Base-by-base conservation (phyloP, 64 coral and sea anemone species). In the Pachyseris speciosa region DNA sequence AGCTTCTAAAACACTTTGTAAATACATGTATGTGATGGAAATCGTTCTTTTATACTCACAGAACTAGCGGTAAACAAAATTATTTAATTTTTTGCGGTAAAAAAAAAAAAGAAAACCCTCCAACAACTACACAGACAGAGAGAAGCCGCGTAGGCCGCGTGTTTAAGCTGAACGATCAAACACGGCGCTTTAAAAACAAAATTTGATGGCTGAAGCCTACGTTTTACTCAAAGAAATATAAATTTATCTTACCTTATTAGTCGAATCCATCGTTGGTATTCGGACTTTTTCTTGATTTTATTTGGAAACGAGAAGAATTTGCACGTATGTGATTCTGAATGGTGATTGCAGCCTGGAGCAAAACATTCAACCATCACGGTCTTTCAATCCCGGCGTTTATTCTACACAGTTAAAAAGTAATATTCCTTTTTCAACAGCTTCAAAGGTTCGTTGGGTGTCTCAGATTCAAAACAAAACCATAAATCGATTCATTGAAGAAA, bases 301-400 rank as follows among this genome's bases (percentile, higher is more conserved):
- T 74, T 32, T 37, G 69, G 85, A 87, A 87, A 87, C 15, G 51
- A 68, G 3, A 41, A 74, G 69, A 87, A 87, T 74, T 57, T 72
- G 27, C 85, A 87, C 27, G 85, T 87, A 70, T 74, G 85, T 57
- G 67, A 73, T 55, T 87, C 69, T 13, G 85, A 87, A 74, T 72
- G 32, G 60, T 87, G 85, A 43, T 87, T 34, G 61, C 69, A 87
- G 22, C 57, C 68, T 7, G 69, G 85, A n/a, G 68, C 85, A 70
- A 87, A 87, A 40, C 71, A 74, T 38, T 74, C 7, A 74, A 74
- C 71, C 71, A 74, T 74, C 71, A 74, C 71, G 42, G 47, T 74
- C 39, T 74, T 74, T 74, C 71, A 61, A 74, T 34, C 36, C 39
- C 19, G 67, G 33, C 33, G 19, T 34, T 71, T 71, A 39, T 0